Evolutionary conservation across 37 sponge, comb jelly and placozoan species (phyloP), one percentile per base, ranked within the genome.

Genomic region (Spongilla lacustris): DNA sequence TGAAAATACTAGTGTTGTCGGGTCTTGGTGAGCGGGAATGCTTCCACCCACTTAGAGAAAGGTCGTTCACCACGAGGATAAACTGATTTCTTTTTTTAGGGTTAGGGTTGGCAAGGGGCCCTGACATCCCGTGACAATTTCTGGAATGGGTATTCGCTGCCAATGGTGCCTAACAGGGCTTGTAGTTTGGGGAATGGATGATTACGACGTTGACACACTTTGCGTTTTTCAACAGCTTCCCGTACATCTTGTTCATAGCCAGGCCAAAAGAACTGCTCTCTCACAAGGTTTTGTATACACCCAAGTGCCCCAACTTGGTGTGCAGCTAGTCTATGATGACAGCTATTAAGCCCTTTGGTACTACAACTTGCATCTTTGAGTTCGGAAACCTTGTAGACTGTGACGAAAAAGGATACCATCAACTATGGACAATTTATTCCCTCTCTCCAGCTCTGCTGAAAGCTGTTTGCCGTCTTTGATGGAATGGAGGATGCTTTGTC

Each of bases 31-130:
- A 77, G 34, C 23, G 85, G 78, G 68, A 85, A 85, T 66, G 78
- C 85, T 77, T 85, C 85, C 36, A 68, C 70, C 85, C 78, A 85
- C 38, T 85, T 76, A 46, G 85, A 68, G 37, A 85, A 77, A 69
- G 38, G 35, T 85, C 78, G 19, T 74, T 72, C 32, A 86, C 72
- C 66, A 87, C 87, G 6, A 87, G 36, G 27, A 80, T 72, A 58
- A 81, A 87, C 29, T 73, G 26, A 24, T 80, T 66, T 50, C 87
- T n/a, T n/a, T 81, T 10, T 30, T 22, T 24, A 28, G n/a, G 0
- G 81, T 66, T n/a, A n/a, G n/a, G 50, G 24, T 50, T 17, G 87
- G 81, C 11, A 87, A 30, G 26, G 83, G 83, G 72, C 83, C 83
- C 73, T 71, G 23, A 83, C 46, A 46, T 83, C 75, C 83, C 82